Evolutionary conservation across 2,888 invertebrate species (phyloP), one percentile per base, ranked within the genome.

Genomic region (Leptinotarsa rubiginosa): DNA sequence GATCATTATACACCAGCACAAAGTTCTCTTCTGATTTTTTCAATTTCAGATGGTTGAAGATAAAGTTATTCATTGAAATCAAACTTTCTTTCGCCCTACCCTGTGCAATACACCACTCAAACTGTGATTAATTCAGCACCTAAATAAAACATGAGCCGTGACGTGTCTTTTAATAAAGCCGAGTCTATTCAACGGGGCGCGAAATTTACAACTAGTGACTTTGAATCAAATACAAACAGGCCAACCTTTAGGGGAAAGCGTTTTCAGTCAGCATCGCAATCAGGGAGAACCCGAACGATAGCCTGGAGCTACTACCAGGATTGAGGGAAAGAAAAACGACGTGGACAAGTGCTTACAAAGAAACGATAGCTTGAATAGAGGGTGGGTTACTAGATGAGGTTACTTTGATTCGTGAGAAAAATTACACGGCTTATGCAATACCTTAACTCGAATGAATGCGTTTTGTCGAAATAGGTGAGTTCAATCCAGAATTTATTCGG

Each of bases 131-230:
- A 74, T 74, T 76, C 74, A 56, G 49, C 52, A 76, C 69, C 76
- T 84, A 81, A 83, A 81, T 82, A 82, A 84, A 81, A 82, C 79
- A 82, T 80, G 80, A 82, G 76, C 78, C 78, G 73, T 83, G 82
- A 82, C 81, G 80, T 81, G 81, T 81, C 79, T 78, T 78, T 79
- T 81, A 83, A 83, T 83, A 81, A 81, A 82, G 77, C 77, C 77
- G 70, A 75, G 73, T 75, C 77, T 76, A 77, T 75, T 80, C 80
- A 82, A 76, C 81, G 76, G 80, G 80, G 81, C 83, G 79, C 79
- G 81, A 81, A 83, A 83, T 84, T 84, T 80, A 80, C 80, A 74
- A 75, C 78, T 76, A 75, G 80, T 81, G 83, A 82, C 80, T 82
- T 79, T 79, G 80, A 79, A 81, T 83, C 81, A 79, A 81, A 81